Percentiles rank a stretch among this genome's conserved stretches.
Conservation (phyloP, 2,113 vertebrate genomes). For the Datnioides undecimradiatus region DNA sequence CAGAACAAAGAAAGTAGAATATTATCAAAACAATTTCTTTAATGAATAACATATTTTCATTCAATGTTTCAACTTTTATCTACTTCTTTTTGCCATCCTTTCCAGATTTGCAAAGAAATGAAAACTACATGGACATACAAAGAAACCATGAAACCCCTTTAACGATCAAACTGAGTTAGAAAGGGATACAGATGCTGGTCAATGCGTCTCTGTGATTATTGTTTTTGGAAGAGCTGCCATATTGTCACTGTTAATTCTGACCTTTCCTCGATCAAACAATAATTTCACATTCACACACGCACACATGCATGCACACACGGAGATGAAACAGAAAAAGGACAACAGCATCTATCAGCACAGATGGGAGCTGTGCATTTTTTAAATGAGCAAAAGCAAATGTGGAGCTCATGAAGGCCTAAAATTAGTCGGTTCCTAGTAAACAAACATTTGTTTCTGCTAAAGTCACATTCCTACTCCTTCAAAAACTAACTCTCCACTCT, state of each 20-base stretch:
- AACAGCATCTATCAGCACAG: constrained; percentile 46
- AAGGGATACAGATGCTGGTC: constrained; percentile 67
- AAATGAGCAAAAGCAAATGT: constrained; percentile 58
- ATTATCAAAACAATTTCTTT: constrained; percentile 24
- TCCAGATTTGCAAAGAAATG: constrained; percentile 39
- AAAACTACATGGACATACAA: constrained; percentile 39
- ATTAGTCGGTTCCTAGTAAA: constrained; percentile 57
- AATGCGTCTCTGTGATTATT: constrained; percentile 37
- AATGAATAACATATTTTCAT: constrained; percentile 32
- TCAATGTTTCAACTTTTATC: constrained; percentile 33
- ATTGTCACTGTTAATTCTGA: constrained; percentile 58
- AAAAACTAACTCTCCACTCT: constrained; percentile 29
- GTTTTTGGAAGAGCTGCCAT: constrained; percentile 57
- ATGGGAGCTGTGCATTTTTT: constrained; percentile 57
- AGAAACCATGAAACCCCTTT: constrained; percentile 47
- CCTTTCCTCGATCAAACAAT: constrained; percentile 44
- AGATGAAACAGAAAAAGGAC: constrained; percentile 60
- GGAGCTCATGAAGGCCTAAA: constrained; percentile 55
- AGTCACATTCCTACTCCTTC: constrained; percentile 60
- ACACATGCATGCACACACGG: constrained; percentile 24
- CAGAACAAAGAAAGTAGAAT: constrained; percentile 16
- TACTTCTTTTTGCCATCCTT: constrained; percentile 27
- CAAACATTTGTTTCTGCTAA: constrained; percentile 76
- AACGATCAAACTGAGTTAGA: constrained; percentile 43
- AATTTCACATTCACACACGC: constrained; percentile 24